Evolutionary conservation across 2,113 vertebrate genomes (phyloP).

Genomic region (Scomber colias): DNA sequence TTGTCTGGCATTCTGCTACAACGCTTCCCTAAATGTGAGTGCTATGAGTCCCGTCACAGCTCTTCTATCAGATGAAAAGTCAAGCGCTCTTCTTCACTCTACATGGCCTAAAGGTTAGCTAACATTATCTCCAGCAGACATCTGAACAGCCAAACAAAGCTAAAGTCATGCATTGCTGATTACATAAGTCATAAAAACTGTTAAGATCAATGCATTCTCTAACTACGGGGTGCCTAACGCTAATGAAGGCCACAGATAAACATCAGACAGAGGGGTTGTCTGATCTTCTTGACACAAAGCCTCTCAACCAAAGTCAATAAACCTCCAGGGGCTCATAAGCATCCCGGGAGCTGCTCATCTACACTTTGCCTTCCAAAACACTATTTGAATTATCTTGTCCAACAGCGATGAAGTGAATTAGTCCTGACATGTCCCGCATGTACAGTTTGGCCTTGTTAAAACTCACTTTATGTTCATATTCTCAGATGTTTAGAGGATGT

Average conservation of each 20-base stretch:
- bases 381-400: slow-evolving; percentile 32
- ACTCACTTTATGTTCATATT: slow-evolving; percentile 8
- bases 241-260: slow-evolving; percentile 74
- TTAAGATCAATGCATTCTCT: slow-evolving; percentile 66
- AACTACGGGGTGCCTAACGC: slow-evolving; percentile 36
- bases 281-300: slow-evolving; percentile 65
- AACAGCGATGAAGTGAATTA: slow-evolving; percentile 26
- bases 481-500: slow-evolving; percentile 3
- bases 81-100: neutral
- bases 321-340: slow-evolving; percentile 38
- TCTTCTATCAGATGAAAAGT: slow-evolving; percentile 3
- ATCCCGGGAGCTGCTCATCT: slow-evolving; percentile 39
- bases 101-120: slow-evolving; percentile 21
- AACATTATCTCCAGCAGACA: slow-evolving; percentile 64
- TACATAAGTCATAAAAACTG: slow-evolving; percentile 58
- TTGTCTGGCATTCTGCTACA: slow-evolving; percentile 12
- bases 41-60: neutral
- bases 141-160: slow-evolving; percentile 48
- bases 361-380: slow-evolving; percentile 30
- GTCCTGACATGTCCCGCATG: neutral
- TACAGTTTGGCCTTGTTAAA: slow-evolving; percentile 24
- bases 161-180: slow-evolving; percentile 52
- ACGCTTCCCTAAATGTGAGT: slow-evolving; percentile 35
- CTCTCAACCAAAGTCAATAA: slow-evolving; percentile 69
- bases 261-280: slow-evolving; percentile 51